Evolutionary conservation across 2,113 vertebrate genomes (phyloP).

Genomic region (Synchiropus splendidus): DNA sequence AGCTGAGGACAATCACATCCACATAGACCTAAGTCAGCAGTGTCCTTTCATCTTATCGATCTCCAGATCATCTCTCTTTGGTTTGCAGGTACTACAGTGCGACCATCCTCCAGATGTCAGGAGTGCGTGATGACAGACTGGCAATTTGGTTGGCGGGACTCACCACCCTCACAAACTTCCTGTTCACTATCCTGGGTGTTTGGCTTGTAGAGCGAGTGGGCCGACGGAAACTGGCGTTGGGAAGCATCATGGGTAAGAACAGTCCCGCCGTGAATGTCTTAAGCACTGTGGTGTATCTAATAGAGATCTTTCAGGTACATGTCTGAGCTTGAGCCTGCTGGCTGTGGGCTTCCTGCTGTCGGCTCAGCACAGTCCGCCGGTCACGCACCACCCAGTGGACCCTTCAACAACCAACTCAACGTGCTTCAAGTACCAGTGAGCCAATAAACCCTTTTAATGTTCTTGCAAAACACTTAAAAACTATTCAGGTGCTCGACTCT

Average conservation of each 20-base stretch:
- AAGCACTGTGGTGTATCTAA: not conserved
- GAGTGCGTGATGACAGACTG: constrained; percentile 82
- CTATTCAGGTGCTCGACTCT: not conserved
- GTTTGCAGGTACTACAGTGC: constrained; percentile 90
- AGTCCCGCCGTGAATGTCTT: not conserved
- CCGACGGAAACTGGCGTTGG: constrained; percentile 83
- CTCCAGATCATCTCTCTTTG: constrained; percentile 1
- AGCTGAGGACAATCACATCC: no score
- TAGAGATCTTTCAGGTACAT: constrained; percentile 71
- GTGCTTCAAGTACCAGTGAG: constrained; percentile 87
- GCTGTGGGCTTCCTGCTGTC: constrained; percentile 87
- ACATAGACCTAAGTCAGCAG: no score
- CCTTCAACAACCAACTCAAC: constrained; percentile 76
- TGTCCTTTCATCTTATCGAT: no score
- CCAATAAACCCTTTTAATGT: constrained; percentile 5
- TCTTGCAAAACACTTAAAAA: not conserved
- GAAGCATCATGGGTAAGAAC: constrained; percentile 79
- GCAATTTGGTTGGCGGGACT: constrained; percentile 92
- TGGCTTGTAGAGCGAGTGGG: constrained; percentile 95
- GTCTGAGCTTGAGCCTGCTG: constrained; percentile 79
- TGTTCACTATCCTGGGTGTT: constrained; percentile 90
- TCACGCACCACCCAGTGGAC: constrained; percentile 76
- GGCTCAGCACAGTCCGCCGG: constrained; percentile 81
- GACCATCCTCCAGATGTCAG: constrained; percentile 98
- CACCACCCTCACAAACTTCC: constrained; percentile 90